phyloP scores from a whole-genome alignment of 2,888 invertebrate genomes.

The Dolomedes plantarius region DNA sequence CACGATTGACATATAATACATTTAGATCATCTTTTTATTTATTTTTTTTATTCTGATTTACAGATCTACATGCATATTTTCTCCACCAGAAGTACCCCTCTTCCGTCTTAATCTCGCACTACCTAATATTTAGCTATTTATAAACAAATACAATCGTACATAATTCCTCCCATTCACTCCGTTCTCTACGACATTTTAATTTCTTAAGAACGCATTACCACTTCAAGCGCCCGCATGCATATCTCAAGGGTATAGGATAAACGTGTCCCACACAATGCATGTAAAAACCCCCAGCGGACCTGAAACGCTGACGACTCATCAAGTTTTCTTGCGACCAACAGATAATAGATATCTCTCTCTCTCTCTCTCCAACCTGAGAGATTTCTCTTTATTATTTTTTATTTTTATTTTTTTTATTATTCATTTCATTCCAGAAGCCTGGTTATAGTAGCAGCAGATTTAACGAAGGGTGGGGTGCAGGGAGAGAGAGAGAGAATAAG shows the following conservation, averaged over 20 bases:
- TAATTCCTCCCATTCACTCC: too few species aligned
- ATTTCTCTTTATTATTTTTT: too few species aligned
- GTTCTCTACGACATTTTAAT: not conserved
- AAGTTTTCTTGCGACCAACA: conserved; percentile 40
- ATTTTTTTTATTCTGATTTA: too few species aligned
- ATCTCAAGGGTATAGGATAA: not conserved
- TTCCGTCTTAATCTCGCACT: too few species aligned
- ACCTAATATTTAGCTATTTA: too few species aligned
- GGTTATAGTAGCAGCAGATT: not conserved
- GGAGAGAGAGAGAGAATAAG: conserved; percentile 37
- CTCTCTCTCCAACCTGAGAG: conserved; percentile 47
- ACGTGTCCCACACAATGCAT: conserved; percentile 57
- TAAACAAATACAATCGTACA: too few species aligned
- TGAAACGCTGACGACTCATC: conserved; percentile 62
- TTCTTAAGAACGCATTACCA: not conserved
- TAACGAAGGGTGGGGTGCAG: not conserved
- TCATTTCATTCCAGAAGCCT: not conserved
- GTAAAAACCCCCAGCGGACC: conserved; percentile 30
- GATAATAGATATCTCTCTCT: conserved; percentile 68
- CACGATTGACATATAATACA: too few species aligned
- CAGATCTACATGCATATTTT: too few species aligned
- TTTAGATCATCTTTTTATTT: too few species aligned
- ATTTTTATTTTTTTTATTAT: too few species aligned
- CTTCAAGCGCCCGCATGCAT: not conserved
- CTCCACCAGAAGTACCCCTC: too few species aligned